Base-by-base conservation (phyloP, 2,888 invertebrate species). In the Kuschelorhynchus macadamiae region DNA sequence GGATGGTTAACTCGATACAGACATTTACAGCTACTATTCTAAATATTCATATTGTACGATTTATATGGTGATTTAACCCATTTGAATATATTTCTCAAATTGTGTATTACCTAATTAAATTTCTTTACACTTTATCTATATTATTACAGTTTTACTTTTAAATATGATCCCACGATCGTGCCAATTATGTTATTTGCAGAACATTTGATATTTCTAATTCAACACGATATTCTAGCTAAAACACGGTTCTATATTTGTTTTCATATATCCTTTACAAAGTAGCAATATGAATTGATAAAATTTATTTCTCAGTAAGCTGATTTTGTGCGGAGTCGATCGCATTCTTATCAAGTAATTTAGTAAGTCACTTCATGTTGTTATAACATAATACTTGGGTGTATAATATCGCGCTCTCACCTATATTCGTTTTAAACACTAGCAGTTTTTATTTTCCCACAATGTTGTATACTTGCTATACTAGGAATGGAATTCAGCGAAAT, bases 361-460 rank as follows among this genome's bases (percentile, higher is more conserved):
- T 30, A 30, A 30, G 30, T 41, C 11, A 41, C 8, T 11, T n/a
- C 36, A 53, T 41, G 41, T 53, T 53, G 21, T 53, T 14, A 41
- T 21, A 53, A 53, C 11, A 39, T 53, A 39, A 53, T 39, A 53
- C 53, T 1, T 7, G n/a, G 53, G 53, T 53, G 41, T 53, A 53
- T 21, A 21, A 41, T 53, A 39, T 53, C 53, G n/a, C n/a, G n/a
- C n/a, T n/a, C n/a, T n/a, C n/a, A 53, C 36, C 53, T 36, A 53
- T 18, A 52, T 53, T 53, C 30, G n/a, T 30, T 30, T 30, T 30
- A 30, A 30, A 30, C 9, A 7, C 9, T 30, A 7, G 4, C 4
- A 9, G 30, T 30, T 7, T 30, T 30, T 30, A 30, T 30, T 30
- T 30, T 30, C 9, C 5, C 9, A 30, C 9, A 30, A 30, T 7